A percentile compares a stretch with the other conserved stretches of the same genome.
Evolutionary conservation across 2,113 vertebrate species (phyloP).

Genomic region (Meles meles): DNA sequence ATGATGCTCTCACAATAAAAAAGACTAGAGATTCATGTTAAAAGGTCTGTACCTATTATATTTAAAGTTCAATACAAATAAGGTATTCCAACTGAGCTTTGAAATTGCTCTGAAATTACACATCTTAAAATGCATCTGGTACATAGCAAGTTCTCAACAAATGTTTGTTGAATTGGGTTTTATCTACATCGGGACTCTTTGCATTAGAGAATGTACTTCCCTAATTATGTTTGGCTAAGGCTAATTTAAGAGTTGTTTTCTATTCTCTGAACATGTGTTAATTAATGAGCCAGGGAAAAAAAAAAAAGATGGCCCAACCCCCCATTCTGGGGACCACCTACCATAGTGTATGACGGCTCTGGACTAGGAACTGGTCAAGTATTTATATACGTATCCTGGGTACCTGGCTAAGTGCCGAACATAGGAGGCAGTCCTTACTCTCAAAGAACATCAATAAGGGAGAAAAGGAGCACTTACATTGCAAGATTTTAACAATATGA

Average conservation of each 20-base stretch:
- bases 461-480: neutral
- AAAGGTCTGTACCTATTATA: neutral
- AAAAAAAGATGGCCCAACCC: neutral
- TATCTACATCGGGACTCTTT: neutral
- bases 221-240: conserved; percentile 19
- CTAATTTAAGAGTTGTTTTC: neutral
- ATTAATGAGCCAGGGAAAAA: conserved; percentile 5
- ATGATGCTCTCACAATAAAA: neutral
- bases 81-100: conserved; percentile 7
- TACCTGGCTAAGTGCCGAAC: neutral
- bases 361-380: neutral
- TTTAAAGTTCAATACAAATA: conserved; percentile 3
- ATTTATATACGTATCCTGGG: neutral
- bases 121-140: neutral
- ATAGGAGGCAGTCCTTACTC: neutral
- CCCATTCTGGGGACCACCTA: neutral
- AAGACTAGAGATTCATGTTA: neutral
- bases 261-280: conserved; percentile 3
- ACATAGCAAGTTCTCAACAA: neutral
- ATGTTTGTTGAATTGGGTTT: neutral
- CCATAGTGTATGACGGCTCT: neutral
- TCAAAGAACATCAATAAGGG: neutral
- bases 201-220: conserved; percentile 2
- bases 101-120: conserved; percentile 9
- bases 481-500: neutral